A percentile compares a stretch with the other conserved stretches of the same genome.
Evolutionary conservation across 2,113 vertebrate genomes (phyloP).

Genomic region (Macrotis lagotis): DNA sequence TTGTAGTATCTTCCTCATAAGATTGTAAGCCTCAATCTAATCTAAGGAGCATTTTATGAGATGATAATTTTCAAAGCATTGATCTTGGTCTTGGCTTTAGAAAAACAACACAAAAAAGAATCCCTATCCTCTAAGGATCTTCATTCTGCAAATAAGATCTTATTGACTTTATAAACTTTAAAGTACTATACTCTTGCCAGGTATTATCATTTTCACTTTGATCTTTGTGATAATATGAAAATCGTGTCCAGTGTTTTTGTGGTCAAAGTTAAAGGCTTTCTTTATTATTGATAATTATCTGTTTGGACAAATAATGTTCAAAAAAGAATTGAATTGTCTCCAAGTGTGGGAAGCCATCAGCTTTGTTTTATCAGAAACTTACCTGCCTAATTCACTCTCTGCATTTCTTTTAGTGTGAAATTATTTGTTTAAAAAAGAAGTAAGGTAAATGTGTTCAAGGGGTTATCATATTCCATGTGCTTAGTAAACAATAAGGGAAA

Average conservation of each 20-base stretch:
- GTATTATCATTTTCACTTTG: constrained; percentile 32
- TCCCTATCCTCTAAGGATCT: not conserved
- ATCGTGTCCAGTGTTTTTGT: not conserved
- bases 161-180: not conserved
- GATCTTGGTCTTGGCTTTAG: not conserved
- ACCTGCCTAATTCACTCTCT: not conserved
- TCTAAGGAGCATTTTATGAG: not conserved
- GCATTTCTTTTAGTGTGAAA: not conserved
- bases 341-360: constrained; percentile 7
- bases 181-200: not conserved
- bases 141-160: not conserved
- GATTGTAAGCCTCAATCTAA: not conserved
- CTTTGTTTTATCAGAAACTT: constrained; percentile 2
- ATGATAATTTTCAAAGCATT: not conserved
- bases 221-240: constrained; percentile 17
- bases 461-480: not conserved
- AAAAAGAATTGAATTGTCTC: constrained; percentile 9
- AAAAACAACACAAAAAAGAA: not conserved
- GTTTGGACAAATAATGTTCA: not conserved
- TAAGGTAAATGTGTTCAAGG: not conserved
- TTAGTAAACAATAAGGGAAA: not conserved
- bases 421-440: not conserved
- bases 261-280: constrained; percentile 34
- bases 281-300: too few species aligned
- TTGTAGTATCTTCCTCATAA: too few species aligned